These are phyloP conservation scores for Aphidius ervi DNA, from an alignment of 1,140 invertebrate genomes.

Conservation along the genomic window DNA sequence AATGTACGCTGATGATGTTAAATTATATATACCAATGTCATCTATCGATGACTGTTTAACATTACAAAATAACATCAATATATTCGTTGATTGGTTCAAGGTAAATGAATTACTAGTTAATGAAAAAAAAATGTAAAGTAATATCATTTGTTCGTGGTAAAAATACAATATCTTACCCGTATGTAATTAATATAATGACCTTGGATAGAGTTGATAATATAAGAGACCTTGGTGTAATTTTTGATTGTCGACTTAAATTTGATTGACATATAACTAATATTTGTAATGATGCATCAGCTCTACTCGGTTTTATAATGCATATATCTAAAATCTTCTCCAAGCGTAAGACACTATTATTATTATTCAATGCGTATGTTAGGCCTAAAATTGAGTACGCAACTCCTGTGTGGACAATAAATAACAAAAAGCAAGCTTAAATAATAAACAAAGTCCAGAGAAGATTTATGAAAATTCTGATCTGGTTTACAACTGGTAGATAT, in stretches of 20 bases:
- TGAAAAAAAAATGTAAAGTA: not conserved
- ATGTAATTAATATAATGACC: not conserved
- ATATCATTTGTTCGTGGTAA: not conserved
- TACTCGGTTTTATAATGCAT: not conserved
- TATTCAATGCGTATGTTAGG: not conserved
- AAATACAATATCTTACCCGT: not conserved
- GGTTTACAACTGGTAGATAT: too few relatives aligned
- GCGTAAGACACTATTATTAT: not conserved
- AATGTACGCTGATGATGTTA: constrained; percentile 3
- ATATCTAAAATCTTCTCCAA: not conserved
- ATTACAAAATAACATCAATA: not conserved
- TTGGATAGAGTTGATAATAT: not conserved
- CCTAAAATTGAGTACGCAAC: not conserved
- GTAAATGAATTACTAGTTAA: not conserved
- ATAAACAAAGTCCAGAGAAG: too few relatives aligned
- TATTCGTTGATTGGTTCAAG: not conserved
- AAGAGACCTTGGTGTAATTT: not conserved
- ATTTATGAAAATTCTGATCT: too few relatives aligned
- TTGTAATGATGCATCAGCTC: not conserved
- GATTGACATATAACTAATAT: not conserved
- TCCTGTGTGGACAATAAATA: not conserved
- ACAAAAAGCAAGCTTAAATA: too few relatives aligned
- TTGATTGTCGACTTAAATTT: not conserved
- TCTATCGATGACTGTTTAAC: not conserved
- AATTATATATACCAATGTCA: not conserved